These are phyloP conservation scores for Pseudolaguvia tuberculata DNA, from an alignment of 2,113 vertebrate genomes.

Conservation along the genomic window DNA sequence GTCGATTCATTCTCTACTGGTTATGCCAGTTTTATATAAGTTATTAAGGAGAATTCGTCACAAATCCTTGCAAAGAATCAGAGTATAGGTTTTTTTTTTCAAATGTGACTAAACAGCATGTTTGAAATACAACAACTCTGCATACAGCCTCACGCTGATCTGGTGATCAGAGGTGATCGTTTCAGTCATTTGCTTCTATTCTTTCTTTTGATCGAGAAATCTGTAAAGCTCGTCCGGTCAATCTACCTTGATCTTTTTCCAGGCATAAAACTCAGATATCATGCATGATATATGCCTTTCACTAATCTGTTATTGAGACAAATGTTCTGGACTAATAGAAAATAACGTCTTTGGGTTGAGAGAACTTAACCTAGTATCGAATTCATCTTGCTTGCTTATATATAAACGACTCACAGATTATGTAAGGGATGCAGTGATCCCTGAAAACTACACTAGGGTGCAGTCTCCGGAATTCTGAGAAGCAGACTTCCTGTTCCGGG, in stretches of 20 bases:
- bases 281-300: not conserved
- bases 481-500: too few species aligned
- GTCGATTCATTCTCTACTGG: slow-evolving; percentile 9
- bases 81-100: not conserved
- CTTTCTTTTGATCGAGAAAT: slow-evolving; percentile 2
- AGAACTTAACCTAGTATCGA: not conserved
- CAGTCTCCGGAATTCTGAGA: too few species aligned
- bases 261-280: not conserved
- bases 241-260: not conserved
- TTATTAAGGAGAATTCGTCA: slow-evolving; percentile 9
- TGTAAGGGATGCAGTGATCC: too few species aligned
- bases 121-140: slow-evolving; percentile 1
- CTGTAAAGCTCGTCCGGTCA: slow-evolving; percentile 3
- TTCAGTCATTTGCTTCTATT: slow-evolving; percentile 8
- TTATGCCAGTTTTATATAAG: not conserved
- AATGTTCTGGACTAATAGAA: not conserved
- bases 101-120: slow-evolving; percentile 9
- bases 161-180: slow-evolving; percentile 7
- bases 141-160: not conserved
- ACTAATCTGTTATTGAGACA: not conserved
- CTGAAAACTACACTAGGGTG: too few species aligned
- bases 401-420: not conserved
- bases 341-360: slow-evolving; percentile 10
- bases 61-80: not conserved
- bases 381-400: not conserved